A percentile compares a stretch with the other conserved stretches of the same genome.
Evolutionary conservation across 1,140 invertebrate species (phyloP).

Genomic region (Chrysopa pallens): DNA sequence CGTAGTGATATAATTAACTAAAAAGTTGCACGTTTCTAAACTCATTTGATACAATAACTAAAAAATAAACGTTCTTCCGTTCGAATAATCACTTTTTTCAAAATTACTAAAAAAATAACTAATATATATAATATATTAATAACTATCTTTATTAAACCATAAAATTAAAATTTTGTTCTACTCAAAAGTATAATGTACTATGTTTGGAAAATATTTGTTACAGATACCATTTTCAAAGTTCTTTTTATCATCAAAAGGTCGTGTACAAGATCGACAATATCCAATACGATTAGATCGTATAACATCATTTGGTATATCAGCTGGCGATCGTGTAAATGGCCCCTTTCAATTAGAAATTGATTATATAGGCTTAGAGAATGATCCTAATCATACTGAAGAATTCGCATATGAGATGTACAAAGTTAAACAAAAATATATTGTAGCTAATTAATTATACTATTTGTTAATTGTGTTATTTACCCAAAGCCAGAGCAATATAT

Average conservation of each 20-base stretch:
- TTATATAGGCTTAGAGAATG: conserved; percentile 68
- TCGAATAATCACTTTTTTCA: too few relatives aligned
- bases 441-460: conserved; percentile 21
- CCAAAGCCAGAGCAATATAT: too few relatives aligned
- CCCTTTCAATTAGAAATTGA: conserved; percentile 86
- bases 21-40: too few relatives aligned
- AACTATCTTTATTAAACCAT: too few relatives aligned
- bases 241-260: conserved; percentile 60
- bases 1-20: too few relatives aligned
- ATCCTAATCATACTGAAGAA: conserved; percentile 57
- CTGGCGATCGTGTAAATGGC: conserved; percentile 58
- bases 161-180: too few relatives aligned
- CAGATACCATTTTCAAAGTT: conserved; percentile 95
- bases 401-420: conserved; percentile 85
- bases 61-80: too few relatives aligned
- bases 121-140: too few relatives aligned
- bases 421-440: conserved; percentile 38
- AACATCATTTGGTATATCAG: conserved; percentile 61
- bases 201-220: conserved; percentile 12
- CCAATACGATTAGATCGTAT: conserved; percentile 37
- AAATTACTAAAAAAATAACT: too few relatives aligned
- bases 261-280: conserved; percentile 68
- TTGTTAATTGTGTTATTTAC: too few relatives aligned
- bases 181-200: background rate
- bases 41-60: too few relatives aligned